Evolutionary conservation across 2,888 invertebrate species (phyloP).

Genomic region (Chrysina gloriosa): DNA sequence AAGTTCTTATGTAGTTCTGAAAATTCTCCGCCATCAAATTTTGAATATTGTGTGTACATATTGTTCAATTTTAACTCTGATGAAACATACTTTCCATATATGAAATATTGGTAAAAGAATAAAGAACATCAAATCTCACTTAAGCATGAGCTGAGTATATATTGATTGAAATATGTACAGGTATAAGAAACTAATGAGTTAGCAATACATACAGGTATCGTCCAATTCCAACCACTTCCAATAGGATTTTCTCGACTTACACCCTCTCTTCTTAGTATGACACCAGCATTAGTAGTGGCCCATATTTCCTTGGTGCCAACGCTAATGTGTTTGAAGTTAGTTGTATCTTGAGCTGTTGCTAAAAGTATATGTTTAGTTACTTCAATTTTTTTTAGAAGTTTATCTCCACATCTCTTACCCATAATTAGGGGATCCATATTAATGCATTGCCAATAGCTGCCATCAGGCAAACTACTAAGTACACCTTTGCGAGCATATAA

Average conservation of each 20-base stretch:
- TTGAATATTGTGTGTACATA: too few species aligned
- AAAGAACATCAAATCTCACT: too few species aligned
- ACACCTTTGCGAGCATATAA: constrained; percentile 84
- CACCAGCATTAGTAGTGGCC: constrained; percentile 79
- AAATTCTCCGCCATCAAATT: too few species aligned
- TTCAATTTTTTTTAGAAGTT: not conserved
- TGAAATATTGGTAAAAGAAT: too few species aligned
- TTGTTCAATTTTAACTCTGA: too few species aligned
- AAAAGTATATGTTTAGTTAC: constrained; percentile 16
- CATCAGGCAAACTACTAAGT: constrained; percentile 80
- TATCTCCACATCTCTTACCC: constrained; percentile 53
- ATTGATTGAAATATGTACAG: too few species aligned
- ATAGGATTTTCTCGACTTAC: constrained; percentile 78
- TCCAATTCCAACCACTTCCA: constrained; percentile 83
- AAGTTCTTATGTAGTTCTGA: too few species aligned
- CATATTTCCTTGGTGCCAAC: constrained; percentile 78
- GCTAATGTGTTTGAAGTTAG: constrained; percentile 78
- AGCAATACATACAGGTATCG: constrained; percentile 68
- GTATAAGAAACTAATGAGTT: too few species aligned
- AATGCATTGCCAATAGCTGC: constrained; percentile 85
- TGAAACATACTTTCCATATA: too few species aligned
- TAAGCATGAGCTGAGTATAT: too few species aligned
- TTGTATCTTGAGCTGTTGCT: constrained; percentile 61
- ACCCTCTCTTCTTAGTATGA: constrained; percentile 78
- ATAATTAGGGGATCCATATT: constrained; percentile 71